Base-by-base conservation (phyloP, 2,888 invertebrate genomes). In the Tetrapedia diversipes region DNA sequence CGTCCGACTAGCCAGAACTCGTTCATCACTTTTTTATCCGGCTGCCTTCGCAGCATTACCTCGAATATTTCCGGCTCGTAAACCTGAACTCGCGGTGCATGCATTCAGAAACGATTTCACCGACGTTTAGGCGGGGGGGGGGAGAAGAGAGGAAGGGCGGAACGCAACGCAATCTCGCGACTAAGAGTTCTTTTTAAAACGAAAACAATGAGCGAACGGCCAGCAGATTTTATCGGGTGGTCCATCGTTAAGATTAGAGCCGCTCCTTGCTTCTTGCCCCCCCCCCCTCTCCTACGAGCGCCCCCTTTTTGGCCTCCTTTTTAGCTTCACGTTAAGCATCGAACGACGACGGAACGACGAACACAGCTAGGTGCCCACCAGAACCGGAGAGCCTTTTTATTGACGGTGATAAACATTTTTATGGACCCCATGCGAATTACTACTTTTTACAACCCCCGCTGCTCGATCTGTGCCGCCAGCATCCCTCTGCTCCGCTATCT, bases 401-500 rank as follows among this genome's bases (percentile, higher is more conserved):
- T 88, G 90, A 86, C 81, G 88, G 86, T 85, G 90, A 90, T 91
- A 91, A 91, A 91, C 89, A 90, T 88, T 91, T 91, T 91, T 91
- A 91, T 91, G 86, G 88, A 88, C 84, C 89, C 87, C 89, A 85
- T 85, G 90, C 86, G 91, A 90, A 91, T 90, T 89, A 89, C 90
- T 83, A 86, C 86, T 86, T 90, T 91, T 90, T 90, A 90, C 86
- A 87, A 73, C 83, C 80, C 2, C 73, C 71, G 66, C 68, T 61
- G 73, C 78, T 70, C 77, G 65, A 78, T 80, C 77, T 77, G 61
- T 79, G 72, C 69, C 73, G 63, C 68, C 61, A 63, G 61, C 77
- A 51, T 57, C 57, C 61, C 53, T 56, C 72, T 64, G 60, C 37
- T 43, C 34, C 4, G 37, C 60, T 47, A 59, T 53, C 61, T 22